These are phyloP conservation scores for Drosophila nasuta DNA, from an alignment of 1,140 invertebrate species.

Conservation along the genomic window DNA sequence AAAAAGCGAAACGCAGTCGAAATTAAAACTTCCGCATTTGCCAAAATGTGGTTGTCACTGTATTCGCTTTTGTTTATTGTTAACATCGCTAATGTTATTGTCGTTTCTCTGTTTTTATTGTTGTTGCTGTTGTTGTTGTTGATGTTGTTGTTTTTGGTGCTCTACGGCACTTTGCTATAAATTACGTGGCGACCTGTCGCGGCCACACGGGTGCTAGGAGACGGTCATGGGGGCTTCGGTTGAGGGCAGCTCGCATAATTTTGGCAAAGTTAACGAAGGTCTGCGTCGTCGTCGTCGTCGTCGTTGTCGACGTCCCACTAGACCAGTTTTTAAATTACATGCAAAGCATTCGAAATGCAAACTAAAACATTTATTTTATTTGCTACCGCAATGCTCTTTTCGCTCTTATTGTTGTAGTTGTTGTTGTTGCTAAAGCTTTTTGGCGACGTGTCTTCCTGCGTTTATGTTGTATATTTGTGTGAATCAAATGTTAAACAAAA, in stretches of 20 bases:
- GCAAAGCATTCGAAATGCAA: constrained; percentile 81
- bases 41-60: constrained; percentile 52
- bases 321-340: constrained; percentile 84
- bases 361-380: constrained; percentile 80
- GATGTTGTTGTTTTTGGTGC: constrained; percentile 35
- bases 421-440: constrained; percentile 40
- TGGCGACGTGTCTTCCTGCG: constrained; percentile 75
- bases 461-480: constrained; percentile 50
- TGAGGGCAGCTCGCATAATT: constrained; percentile 77
- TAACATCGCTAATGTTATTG: constrained; percentile 29
- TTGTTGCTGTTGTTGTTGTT: constrained; percentile 33
- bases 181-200: constrained; percentile 71
- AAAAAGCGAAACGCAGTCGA: constrained; percentile 59
- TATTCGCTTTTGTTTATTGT: constrained; percentile 23
- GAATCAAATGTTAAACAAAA: constrained; percentile 78
- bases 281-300: constrained; percentile 31
- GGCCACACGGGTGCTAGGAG: constrained; percentile 27
- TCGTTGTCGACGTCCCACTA: constrained; percentile 46
- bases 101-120: constrained; percentile 24
- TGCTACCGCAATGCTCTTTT: constrained; percentile 39
- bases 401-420: constrained; percentile 33
- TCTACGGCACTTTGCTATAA: constrained; percentile 56
- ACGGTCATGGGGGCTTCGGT: constrained; percentile 26
- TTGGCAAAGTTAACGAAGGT: constrained; percentile 81
- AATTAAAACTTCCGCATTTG: constrained; percentile 79